Base-by-base conservation (phyloP, 2,797 vertebrate genomes). In the Trematomus bernacchii region DNA sequence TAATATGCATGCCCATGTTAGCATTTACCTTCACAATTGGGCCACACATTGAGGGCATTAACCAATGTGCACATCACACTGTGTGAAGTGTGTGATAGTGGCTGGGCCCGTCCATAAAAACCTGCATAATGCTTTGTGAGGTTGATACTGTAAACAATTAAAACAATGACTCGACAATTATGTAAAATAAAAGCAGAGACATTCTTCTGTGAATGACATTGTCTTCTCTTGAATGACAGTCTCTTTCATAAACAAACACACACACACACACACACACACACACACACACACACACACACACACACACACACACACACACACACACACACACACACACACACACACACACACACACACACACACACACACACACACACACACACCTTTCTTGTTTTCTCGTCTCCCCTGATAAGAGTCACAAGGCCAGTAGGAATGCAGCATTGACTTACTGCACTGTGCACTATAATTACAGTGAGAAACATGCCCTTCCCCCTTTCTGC, bases 361-460 rank as follows among this genome's bases (percentile, higher is more conserved):
- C 3, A 30, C 30, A 30, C 6, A 30, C 30, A 30, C 30, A 30
- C n/a, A n/a, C n/a, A n/a, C n/a, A n/a, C n/a, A n/a, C n/a, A 46
- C 53, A 37, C 4, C 15, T 11, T 47, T 59, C 14, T 19, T 27
- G 13, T 44, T 2, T 37, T 37, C 33, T 37, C 33, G 6, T 57
- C 9, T 23, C 16, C 42, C 19, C 42, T 44, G 3, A 37, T 42
- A 18, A 66, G n/a, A 51, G 40, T 67, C 46, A 37, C 55, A 66
- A 75, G 37, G 57, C 55, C 27, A 70, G 33, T 19, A 52, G 21
- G 68, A 43, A 15, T 48, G 23, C 33, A n/a, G 47, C 18, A 10
- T n/a, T 54, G 70, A 37, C 33, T 63, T 50, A 43, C 18, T 50
- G 57, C 23, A 59, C 18, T 53, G 40, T 69, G 40, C 27, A 61